Base-by-base conservation (phyloP, 1,140 invertebrate species). In the Trissolcus basalis region DNA sequence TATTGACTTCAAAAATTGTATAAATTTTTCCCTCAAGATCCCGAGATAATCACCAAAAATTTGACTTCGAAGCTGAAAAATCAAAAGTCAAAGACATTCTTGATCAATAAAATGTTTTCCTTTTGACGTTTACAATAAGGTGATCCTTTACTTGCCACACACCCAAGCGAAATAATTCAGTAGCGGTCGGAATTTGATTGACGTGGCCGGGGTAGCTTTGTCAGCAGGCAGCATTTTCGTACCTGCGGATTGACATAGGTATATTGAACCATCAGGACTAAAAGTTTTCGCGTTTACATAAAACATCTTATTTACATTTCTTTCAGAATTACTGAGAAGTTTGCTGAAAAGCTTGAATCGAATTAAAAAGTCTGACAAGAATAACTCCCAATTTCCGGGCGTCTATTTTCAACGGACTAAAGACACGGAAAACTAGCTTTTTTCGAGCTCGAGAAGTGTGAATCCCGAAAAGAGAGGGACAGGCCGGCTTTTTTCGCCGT, bases 151-250 rank as follows among this genome's bases (percentile, higher is more conserved):
- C 54, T 51, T 61, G 27, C 39, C 15, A 13, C 13, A 47, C 13
- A 14, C 8, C 13, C 9, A 8, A 51, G 13, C 47, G 15, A 69
- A n/a, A 69, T 60, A 69, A 60, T 60, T 69, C 65, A 55, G 55
- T 69, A 55, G 65, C 65, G 65, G 48, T 15, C 50, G 43, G 60
- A 60, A 41, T 54, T 60, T 69, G 65, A 60, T 69, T 69, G 54
- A 56, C 54, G 45, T 33, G 35, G 19, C 43, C 27, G 16, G 45
- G 41, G 45, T 45, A 2, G 16, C 41, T 49, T 60, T 58, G 55
- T 45, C 39, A 41, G 35, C 15, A 10, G 12, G 36, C n/a, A n/a
- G n/a, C n/a, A 45, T 15, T 43, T 45, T 14, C 27, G 16, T 68
- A 53, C 41, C 48, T 68, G 39, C 11, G 27, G 1, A 44, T 53